These are phyloP conservation scores for Centrocercus urophasianus DNA, from an alignment of 2,113 vertebrate species.

Conservation along the genomic window DNA sequence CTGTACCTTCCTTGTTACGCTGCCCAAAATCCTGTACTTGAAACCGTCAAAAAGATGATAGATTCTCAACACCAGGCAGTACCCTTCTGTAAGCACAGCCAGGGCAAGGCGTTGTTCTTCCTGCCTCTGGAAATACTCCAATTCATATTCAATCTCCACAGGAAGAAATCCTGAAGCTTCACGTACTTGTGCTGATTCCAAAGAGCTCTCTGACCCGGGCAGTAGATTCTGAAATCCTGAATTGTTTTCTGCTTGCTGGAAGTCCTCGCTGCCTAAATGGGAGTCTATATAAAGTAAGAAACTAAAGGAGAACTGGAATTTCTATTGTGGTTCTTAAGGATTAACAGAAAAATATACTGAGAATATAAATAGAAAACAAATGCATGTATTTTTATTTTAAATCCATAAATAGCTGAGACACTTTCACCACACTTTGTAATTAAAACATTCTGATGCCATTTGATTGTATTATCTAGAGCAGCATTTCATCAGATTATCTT, in stretches of 20 bases:
- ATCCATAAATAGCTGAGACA: neutral
- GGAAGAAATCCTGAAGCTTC: constrained; percentile 22
- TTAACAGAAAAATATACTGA: neutral
- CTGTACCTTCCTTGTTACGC: neutral
- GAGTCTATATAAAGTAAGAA: constrained; percentile 12
- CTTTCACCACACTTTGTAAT: neutral
- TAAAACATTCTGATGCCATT: neutral
- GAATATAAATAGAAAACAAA: neutral
- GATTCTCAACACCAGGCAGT: neutral
- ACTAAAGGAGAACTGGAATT: neutral
- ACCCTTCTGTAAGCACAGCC: neutral
- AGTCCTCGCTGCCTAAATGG: neutral
- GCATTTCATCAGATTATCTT: neutral
- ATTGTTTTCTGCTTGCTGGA: constrained; percentile 21
- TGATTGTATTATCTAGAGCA: constrained; percentile 3
- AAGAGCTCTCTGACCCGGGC: constrained; percentile 19
- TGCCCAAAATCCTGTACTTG: neutral
- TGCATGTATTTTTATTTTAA: constrained; percentile 4
- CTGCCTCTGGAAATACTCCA: constrained; percentile 6
- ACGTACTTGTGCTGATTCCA: constrained; percentile 28
- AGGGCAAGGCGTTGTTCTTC: neutral
- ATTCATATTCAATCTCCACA: neutral
- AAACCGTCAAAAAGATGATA: too few species aligned
- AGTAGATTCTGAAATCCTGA: constrained; percentile 30
- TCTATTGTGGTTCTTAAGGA: neutral